Conservation (phyloP, 2,113 vertebrate species). For the Acrocephalus kingi region DNA sequence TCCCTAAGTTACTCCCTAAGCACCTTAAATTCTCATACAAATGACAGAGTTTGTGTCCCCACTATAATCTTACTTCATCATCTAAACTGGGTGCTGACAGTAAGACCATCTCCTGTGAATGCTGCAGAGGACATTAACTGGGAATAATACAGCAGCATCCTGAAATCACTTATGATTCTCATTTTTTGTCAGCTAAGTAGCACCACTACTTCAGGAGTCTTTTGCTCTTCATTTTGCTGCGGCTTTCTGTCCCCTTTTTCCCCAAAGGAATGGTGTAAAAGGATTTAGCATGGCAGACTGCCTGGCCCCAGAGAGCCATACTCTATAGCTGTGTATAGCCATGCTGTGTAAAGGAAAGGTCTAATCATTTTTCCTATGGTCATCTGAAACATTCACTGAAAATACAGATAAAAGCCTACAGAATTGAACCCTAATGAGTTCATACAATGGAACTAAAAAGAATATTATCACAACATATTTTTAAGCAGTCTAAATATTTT, state of each 20-base stretch:
- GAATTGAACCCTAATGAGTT: neutral
- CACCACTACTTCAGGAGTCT: neutral
- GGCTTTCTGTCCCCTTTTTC: neutral
- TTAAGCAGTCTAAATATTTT: neutral
- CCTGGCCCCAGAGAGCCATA: neutral
- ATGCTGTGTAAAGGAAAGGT: neutral
- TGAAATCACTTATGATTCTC: neutral
- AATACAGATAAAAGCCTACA: neutral
- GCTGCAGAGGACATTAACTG: neutral
- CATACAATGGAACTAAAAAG: neutral
- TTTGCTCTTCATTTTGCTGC: neutral
- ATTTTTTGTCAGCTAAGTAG: neutral
- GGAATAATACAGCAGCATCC: neutral
- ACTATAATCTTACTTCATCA: neutral
- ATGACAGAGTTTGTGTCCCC: neutral
- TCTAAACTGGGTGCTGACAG: neutral
- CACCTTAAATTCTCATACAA: neutral
- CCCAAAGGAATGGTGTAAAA: neutral
- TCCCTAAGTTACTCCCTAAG: neutral
- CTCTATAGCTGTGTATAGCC: neutral
- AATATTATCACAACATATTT: neutral
- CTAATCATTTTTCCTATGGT: neutral
- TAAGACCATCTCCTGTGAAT: neutral
- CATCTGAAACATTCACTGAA: neutral
- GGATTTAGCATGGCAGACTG: neutral